phyloP scores from a whole-genome alignment of 2,888 invertebrate genomes.

The Cordilura impudica region DNA sequence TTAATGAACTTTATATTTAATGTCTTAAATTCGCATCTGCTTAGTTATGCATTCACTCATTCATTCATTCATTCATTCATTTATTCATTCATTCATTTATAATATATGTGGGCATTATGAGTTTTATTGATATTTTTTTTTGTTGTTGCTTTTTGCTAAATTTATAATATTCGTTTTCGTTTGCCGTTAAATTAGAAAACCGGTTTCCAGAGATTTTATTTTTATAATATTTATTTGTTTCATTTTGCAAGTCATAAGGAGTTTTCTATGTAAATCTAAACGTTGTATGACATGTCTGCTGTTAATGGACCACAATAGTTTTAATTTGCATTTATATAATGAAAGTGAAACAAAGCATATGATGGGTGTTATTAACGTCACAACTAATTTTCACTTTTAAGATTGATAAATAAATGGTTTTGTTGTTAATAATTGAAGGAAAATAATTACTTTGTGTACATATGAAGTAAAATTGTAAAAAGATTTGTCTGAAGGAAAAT shows the following conservation, averaged over 20 bases:
- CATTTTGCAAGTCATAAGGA: not conserved
- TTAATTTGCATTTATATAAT: not conserved
- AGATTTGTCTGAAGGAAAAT: too few species aligned
- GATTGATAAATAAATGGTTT: too few species aligned
- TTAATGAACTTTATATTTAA: conserved; percentile 15
- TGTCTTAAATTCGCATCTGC: conserved; percentile 34
- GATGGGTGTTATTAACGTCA: not conserved
- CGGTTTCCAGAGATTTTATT: not conserved
- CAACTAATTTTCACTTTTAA: not conserved
- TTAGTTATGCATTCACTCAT: too few species aligned
- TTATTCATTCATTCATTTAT: not conserved
- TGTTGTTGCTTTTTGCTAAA: conserved; percentile 2
- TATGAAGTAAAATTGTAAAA: too few species aligned
- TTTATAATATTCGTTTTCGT: not conserved
- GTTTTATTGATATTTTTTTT: not conserved
- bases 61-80: too few species aligned
- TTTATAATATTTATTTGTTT: not conserved
- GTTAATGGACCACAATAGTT: not conserved
- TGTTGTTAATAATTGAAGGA: too few species aligned
- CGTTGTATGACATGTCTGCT: not conserved
- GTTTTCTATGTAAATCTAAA: not conserved
- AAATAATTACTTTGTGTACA: too few species aligned
- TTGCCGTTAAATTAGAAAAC: conserved; percentile 24
- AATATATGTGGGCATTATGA: conserved; percentile 28
- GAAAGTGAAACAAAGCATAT: not conserved